Percentiles rank a stretch among this genome's conserved stretches.
phyloP scores from a whole-genome alignment of 1,140 invertebrate genomes.

The Mya arenaria region DNA sequence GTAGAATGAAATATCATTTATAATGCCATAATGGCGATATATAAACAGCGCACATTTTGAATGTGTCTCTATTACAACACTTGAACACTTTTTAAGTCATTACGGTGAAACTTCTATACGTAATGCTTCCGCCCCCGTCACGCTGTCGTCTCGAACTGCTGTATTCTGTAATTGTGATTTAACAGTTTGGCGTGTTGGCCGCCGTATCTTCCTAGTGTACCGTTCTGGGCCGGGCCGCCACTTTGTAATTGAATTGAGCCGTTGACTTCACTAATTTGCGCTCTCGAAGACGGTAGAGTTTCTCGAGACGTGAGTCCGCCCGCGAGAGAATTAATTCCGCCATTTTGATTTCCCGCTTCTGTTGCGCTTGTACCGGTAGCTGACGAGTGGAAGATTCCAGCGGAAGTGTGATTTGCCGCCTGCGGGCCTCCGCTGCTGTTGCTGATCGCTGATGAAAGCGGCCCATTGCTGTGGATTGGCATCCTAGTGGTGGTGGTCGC shows the following conservation, averaged over 20 bases:
- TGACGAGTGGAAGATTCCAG: conserved; percentile 38
- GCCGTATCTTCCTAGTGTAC: conserved; percentile 43
- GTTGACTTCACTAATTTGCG: conserved; percentile 29
- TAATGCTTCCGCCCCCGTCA: too few relatives aligned
- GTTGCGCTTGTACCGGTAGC: conserved; percentile 7
- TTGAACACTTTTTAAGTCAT: too few relatives aligned
- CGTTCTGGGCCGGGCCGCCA: conserved; percentile 52
- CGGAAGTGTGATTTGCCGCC: conserved; percentile 20
- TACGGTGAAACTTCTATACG: too few relatives aligned
- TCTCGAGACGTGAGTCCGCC: conserved; percentile 50
- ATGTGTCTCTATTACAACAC: too few relatives aligned
- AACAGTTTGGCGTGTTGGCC: conserved; percentile 58
- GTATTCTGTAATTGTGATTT: conserved; percentile 66
- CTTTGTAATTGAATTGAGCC: conserved; percentile 39
- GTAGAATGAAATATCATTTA: too few relatives aligned
- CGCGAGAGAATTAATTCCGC: conserved; percentile 50
- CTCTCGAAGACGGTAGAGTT: conserved; percentile 26
- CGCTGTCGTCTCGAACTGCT: conserved; percentile 68
- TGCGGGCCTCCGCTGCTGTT: conserved; percentile 1
- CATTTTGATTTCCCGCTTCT: conserved; percentile 34
- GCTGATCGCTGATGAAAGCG: not conserved
- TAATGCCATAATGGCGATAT: too few relatives aligned
- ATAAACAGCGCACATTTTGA: too few relatives aligned
- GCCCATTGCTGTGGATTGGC: conserved; percentile 33
- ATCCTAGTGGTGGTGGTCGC: conserved; percentile 18